A percentile compares a stretch with the other conserved stretches of the same genome.
Conservation (phyloP, 2,113 vertebrate genomes). For the Varanus komodoensis region DNA sequence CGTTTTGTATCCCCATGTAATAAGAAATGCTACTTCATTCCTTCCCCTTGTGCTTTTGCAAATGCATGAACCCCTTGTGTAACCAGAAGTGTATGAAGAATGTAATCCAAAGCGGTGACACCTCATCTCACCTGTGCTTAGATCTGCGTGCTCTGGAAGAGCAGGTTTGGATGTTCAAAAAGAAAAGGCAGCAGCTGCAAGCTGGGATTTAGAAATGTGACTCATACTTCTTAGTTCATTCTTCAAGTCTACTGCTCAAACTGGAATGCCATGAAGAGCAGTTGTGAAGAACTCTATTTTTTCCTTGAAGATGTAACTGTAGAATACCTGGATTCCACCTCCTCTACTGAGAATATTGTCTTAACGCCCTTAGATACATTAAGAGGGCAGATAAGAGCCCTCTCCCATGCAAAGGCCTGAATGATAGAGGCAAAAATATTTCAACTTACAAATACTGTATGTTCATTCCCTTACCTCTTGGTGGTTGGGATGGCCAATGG, state of each 20-base stretch:
- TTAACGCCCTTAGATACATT: not conserved
- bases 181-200: not conserved
- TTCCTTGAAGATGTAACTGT: not conserved
- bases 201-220: not conserved
- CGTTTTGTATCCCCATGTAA: not conserved
- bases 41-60: not conserved
- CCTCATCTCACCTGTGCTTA: not conserved
- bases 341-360: not conserved
- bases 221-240: not conserved
- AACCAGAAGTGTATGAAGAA: not conserved
- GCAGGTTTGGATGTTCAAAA: not conserved
- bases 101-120: not conserved
- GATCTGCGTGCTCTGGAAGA: not conserved
- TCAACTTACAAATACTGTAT: no score
- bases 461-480: no score
- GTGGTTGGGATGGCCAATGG: no score
- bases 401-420: no score
- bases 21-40: not conserved
- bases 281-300: not conserved
- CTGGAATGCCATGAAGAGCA: not conserved
- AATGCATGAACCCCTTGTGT: not conserved
- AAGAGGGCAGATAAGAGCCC: not conserved
- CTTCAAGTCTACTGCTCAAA: not conserved
- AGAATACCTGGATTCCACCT: not conserved
- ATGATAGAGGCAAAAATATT: no score